These are phyloP conservation scores for Parasteatoda lunata DNA, from an alignment of 2,888 invertebrate genomes.

Conservation along the genomic window DNA sequence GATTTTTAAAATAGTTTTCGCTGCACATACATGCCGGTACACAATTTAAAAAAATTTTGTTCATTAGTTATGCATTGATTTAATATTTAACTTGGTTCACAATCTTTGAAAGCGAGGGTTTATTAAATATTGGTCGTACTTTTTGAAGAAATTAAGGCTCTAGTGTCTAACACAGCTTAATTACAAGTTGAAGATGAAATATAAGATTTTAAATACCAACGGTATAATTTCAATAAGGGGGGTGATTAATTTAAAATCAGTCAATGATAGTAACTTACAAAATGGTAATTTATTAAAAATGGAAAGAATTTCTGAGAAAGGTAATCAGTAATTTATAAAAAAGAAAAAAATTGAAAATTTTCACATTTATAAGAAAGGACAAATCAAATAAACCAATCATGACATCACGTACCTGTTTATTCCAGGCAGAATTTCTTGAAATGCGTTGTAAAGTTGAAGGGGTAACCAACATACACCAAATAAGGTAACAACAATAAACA, in stretches of 20 bases:
- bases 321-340: not conserved
- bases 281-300: not conserved
- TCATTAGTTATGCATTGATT: too few species aligned
- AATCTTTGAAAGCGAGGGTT: too few species aligned
- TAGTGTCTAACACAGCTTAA: too few species aligned
- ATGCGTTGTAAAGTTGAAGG: slow-evolving; percentile 75
- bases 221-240: not conserved
- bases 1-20: too few species aligned
- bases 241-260: not conserved
- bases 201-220: not conserved
- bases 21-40: too few species aligned
- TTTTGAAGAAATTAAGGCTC: too few species aligned
- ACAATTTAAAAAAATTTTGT: too few species aligned
- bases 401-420: slow-evolving; percentile 71
- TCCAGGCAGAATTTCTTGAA: slow-evolving; percentile 72
- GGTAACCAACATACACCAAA: slow-evolving; percentile 77
- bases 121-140: too few species aligned
- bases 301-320: not conserved
- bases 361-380: not conserved
- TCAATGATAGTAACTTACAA: not conserved
- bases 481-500: slow-evolving; percentile 76
- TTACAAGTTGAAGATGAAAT: not conserved
- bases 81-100: too few species aligned
- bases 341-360: not conserved
- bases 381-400: not conserved